Evolutionary conservation across 1,140 invertebrate species (phyloP).

Genomic region (Maconellicoccus hirsutus): DNA sequence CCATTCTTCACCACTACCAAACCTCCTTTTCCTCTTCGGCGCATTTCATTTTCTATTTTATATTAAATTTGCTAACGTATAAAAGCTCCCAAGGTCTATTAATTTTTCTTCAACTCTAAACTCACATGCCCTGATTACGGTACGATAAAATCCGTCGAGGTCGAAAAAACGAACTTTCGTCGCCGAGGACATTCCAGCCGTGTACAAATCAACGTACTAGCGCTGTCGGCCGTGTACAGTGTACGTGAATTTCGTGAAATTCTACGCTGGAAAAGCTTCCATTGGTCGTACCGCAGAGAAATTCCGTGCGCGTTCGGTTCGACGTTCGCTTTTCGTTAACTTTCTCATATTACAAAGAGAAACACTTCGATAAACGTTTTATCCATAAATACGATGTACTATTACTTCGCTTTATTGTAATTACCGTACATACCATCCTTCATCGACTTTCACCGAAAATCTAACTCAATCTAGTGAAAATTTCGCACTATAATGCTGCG

Average conservation of each 20-base stretch:
- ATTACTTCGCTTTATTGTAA: background rate
- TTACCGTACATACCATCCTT: background rate
- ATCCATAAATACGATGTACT: background rate
- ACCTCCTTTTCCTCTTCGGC: background rate
- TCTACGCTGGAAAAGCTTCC: too few relatives aligned
- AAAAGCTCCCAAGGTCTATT: background rate
- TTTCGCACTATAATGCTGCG: background rate
- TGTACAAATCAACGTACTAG: too few relatives aligned
- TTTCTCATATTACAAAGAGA: background rate
- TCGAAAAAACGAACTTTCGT: background rate
- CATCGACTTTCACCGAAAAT: slow-evolving; percentile 3
- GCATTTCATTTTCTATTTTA: slow-evolving; percentile 9
- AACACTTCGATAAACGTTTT: background rate
- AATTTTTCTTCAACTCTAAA: slow-evolving; percentile 6
- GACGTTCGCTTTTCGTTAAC: background rate
- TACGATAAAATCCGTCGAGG: background rate
- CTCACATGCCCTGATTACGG: background rate
- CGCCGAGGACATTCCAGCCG: too few relatives aligned
- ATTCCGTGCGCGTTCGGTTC: background rate
- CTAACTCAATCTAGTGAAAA: background rate
- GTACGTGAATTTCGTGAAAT: too few relatives aligned
- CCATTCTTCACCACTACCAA: slow-evolving; percentile 4
- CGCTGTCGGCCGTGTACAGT: too few relatives aligned
- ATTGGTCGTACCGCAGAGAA: background rate
- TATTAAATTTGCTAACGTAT: slow-evolving; percentile 2